A percentile compares a stretch with the other conserved stretches of the same genome.
Conservation (phyloP, 1,140 invertebrate species). For the Fopius arisanus region DNA sequence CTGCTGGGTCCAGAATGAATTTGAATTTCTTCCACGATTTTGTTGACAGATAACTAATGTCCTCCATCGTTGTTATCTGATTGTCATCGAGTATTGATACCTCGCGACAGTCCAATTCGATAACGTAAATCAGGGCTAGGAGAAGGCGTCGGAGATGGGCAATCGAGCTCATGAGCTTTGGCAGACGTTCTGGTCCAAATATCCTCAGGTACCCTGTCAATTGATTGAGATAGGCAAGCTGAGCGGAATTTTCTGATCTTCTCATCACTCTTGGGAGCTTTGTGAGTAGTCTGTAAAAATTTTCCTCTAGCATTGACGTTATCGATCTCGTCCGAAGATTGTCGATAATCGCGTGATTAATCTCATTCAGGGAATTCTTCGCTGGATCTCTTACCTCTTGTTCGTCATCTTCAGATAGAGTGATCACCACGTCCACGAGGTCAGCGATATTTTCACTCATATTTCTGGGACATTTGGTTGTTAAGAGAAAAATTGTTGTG, state of each 20-base stretch:
- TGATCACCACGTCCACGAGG: conserved; percentile 68
- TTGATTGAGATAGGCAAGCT: conserved; percentile 67
- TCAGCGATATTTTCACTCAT: conserved; percentile 66
- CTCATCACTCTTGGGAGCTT: conserved; percentile 69
- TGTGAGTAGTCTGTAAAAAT: conserved; percentile 66
- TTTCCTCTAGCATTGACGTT: conserved; percentile 68
- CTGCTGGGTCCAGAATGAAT: conserved; percentile 58
- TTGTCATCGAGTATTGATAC: conserved; percentile 67
- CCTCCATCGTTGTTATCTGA: conserved; percentile 60
- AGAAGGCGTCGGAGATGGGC: conserved; percentile 65
- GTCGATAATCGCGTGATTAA: conserved; percentile 55
- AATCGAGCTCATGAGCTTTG: conserved; percentile 62
- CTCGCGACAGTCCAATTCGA: conserved; percentile 64
- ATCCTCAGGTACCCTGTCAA: conserved; percentile 70
- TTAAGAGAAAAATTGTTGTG: conserved; percentile 60
- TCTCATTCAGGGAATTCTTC: conserved; percentile 48
- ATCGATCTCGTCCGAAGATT: conserved; percentile 52
- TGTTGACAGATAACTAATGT: conserved; percentile 34
- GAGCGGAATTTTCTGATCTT: conserved; percentile 69
- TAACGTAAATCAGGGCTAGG: conserved; percentile 65
- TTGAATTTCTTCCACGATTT: conserved; percentile 68
- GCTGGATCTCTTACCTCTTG: conserved; percentile 60
- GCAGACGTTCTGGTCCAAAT: conserved; percentile 65
- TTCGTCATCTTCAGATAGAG: conserved; percentile 68
- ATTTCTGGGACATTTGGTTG: conserved; percentile 68